Base-by-base conservation (phyloP, 2,888 invertebrate species). In the Crocallis elinguaria region DNA sequence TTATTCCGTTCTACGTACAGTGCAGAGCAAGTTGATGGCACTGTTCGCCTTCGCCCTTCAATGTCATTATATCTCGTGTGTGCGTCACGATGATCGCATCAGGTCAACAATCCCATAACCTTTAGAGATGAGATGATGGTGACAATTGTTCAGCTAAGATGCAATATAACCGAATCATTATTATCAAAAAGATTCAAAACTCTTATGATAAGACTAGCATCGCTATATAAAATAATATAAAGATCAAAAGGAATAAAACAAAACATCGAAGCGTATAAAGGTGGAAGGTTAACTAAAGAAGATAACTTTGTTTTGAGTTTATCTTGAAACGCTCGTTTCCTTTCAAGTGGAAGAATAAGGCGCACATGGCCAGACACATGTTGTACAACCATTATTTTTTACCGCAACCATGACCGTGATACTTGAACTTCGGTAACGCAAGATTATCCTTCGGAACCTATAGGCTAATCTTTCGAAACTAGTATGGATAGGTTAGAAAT, bases 281-380 rank as follows among this genome's bases (percentile, higher is more conserved):
- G 48, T 54, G 58, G 37, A 56, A 60, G 53, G 54, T 52, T 54
- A 62, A 54, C 29, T 42, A 50, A 50, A 50, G 35, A 43, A 65
- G 65, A 71, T 66, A 65, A 65, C 59, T 71, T 67, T 68, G 68
- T 72, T 67, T 66, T 64, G n/a, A n/a, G 71, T 69, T 68, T 63
- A 67, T 64, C 63, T 64, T 58, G 35, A 53, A 53, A 43, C 56
- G 56, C 60, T 69, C 69, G 69, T 69, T 71, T 71, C 66, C 70
- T 77, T 77, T 79, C 71, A 82, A 84, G 82, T 80, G 76, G 69
- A 66, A 69, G 78, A 78, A 80, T 82, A 79, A 64, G 73, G 75
- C 77, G 76, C 88, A 87, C 80, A 79, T 86, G 87, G 83, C 74
- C 57, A 62, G 71, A 71, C 84, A 83, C 73, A 79, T 85, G 85